Base-by-base conservation (phyloP, 1,140 invertebrate genomes). In the Leucophenga varia region DNA sequence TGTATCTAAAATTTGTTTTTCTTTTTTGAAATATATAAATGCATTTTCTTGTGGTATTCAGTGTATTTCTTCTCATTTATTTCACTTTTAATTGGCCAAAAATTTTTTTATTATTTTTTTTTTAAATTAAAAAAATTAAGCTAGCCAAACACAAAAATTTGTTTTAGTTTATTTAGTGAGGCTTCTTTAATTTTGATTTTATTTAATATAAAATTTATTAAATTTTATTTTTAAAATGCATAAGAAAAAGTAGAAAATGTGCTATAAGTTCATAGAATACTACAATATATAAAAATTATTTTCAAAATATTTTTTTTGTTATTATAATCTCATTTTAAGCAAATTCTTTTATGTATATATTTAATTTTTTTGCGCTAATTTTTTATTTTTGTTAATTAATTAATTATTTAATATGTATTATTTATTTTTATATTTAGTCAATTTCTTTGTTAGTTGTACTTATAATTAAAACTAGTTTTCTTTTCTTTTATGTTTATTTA, bases 401-500 rank as follows among this genome's bases (percentile, higher is more conserved):
- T 34, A 34, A 8, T n/a, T 34, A 34, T n/a, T n/a, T 34, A 34
- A 36, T 37, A 38, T 52, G 43, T 52, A 39, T 52, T 34, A 52
- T 55, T 68, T 25, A 6, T 25, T 25, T 25, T 25, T 6, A 25
- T 25, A 25, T 25, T 25, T 25, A 25, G 22, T 25, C 5, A 25
- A 6, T 25, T 25, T 5, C 22, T 25, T 10, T 25, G 22, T 25
- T 25, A 25, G 10, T 25, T 25, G 22, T 25, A 59, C 64, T 63
- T 67, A 67, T 63, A 42, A 67, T 55, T 68, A 67, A 54, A 58
- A 63, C 64, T 67, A 67, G 5, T 25, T 25, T n/a, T n/a, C n/a
- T n/a, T 25, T 25, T 25, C 5, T 25, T 25, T 25, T 25, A 10
- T 25, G 5, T 25, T 25, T 25, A 25, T 6, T 25, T 25, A 25